Evolutionary conservation across 2,113 vertebrate genomes (phyloP), one percentile per base, ranked within the genome.

Genomic region (Embiotoca jacksoni): DNA sequence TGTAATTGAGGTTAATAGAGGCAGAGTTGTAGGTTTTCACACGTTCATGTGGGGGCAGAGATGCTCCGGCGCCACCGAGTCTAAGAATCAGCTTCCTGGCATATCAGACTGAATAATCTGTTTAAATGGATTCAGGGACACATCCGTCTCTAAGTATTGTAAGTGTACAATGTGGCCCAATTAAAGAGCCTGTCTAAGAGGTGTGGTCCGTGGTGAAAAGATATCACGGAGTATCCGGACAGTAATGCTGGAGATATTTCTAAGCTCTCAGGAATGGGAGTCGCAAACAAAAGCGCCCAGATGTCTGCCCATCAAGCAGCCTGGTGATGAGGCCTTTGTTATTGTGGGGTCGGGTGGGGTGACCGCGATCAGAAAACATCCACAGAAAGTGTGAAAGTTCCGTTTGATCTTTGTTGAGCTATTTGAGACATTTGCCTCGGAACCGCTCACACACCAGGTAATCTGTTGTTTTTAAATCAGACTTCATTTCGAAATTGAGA

Each of bases 1-100:
- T 89, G 90, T 94, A 94, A 95, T 92, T 91, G 92, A 63, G 85
- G 80, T 81, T 93, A 95, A 93, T 94, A 75, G 90, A 91, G 90
- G 88, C 62, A 6, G 81, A 82, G 86, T 73, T 90, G 88, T 80
- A 84, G 53, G 36, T 91, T 91, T 94, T 94, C 89, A 85, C 93
- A 92, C 88, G 55, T 89, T 15, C 65, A 11, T 71, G 84, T 23
- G 32, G 71, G 74, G 77, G 68, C 23, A 77, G 78, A 78, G 86
- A 87, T 63, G 74, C 82, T 57, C 75, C 39, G 92, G 94, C 90
- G 93, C 92, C 95, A 78, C 7, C 14, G 36, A 83, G 94, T 95
- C 95, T 95, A 94, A 89, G 82, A 87, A 82, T 91, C 87, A 91
- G 81, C 30, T 64, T 85, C 61, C 54, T 85, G 91, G 36, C 73